Conservation (phyloP, 2,113 vertebrate genomes). For the Pardalotus punctatus region DNA sequence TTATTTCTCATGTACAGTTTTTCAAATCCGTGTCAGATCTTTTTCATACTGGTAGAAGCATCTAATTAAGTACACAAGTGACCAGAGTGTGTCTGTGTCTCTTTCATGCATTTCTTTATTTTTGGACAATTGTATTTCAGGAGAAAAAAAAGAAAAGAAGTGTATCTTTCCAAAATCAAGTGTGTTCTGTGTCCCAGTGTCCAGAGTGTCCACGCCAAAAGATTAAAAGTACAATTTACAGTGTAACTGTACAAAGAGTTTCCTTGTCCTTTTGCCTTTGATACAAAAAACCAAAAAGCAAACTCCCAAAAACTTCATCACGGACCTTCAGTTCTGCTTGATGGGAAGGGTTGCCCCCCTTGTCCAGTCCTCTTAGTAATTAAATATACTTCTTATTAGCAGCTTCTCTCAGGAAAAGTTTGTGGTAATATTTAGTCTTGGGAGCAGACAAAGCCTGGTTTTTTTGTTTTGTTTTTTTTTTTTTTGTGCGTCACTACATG, state of each 20-base stretch:
- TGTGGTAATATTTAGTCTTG: not conserved
- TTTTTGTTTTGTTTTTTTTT: too few relatives aligned
- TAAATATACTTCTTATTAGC: not conserved
- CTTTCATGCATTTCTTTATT: not conserved
- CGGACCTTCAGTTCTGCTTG: not conserved
- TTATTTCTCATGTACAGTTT: not conserved
- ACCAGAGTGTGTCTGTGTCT: not conserved
- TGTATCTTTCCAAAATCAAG: not conserved
- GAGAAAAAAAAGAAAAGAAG: rapidly evolving
- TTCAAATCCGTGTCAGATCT: not conserved
- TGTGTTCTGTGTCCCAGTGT: not conserved
- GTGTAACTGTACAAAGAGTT: not conserved
- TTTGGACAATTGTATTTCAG: not conserved
- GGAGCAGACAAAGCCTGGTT: not conserved
- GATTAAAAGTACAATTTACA: not conserved
- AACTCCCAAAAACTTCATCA: not conserved
- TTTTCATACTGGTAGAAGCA: not conserved
- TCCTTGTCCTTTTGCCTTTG: not conserved
- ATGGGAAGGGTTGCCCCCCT: rapidly evolving
- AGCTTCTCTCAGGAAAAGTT: not conserved
- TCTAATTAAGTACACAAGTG: not conserved
- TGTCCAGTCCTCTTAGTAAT: not conserved
- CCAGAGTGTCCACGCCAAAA: not conserved
- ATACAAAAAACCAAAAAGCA: not conserved
- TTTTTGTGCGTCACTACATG: not conserved